Conservation (phyloP, 2,888 invertebrate species). For the Exephanes ischioxanthus region DNA sequence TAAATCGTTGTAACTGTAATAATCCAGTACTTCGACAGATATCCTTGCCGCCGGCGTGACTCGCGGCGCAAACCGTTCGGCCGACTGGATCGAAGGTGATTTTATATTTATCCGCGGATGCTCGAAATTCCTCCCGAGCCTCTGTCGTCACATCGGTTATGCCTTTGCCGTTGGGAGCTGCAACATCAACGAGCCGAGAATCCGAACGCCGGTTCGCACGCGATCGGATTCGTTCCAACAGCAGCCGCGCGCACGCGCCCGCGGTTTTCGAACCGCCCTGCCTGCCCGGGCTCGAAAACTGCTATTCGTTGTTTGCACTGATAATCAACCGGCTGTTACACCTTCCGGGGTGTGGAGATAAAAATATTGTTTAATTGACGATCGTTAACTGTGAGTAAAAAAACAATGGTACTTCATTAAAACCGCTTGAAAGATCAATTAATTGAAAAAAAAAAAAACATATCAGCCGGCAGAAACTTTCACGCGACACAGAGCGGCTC, state of each 20-base stretch:
- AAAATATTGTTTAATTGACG: neutral
- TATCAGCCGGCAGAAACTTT: slow-evolving; percentile 49
- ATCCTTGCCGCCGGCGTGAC: slow-evolving; percentile 23
- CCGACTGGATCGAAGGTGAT: slow-evolving; percentile 11
- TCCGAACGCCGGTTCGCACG: slow-evolving; percentile 12
- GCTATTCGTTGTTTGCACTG: neutral
- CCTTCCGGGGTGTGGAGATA: neutral
- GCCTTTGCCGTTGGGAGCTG: neutral
- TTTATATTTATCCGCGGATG: neutral
- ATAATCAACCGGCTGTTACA: neutral
- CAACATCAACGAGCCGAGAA: neutral
- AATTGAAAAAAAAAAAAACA: slow-evolving; percentile 53
- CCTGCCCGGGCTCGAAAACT: neutral
- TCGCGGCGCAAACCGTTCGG: neutral
- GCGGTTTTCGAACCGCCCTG: neutral
- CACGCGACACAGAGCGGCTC: slow-evolving; percentile 49
- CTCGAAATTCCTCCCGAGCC: slow-evolving; percentile 5
- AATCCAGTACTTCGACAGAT: slow-evolving; percentile 22
- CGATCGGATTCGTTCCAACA: slow-evolving; percentile 3
- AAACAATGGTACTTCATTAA: slow-evolving; percentile 63
- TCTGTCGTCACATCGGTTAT: neutral
- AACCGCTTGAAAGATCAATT: slow-evolving; percentile 60
- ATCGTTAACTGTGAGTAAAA: slow-evolving; percentile 13
- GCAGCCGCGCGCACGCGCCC: neutral
- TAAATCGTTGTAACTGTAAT: neutral